Evolutionary conservation across 2,113 vertebrate genomes (phyloP), one percentile per base, ranked within the genome.

Genomic region (Etheostoma spectabile): DNA sequence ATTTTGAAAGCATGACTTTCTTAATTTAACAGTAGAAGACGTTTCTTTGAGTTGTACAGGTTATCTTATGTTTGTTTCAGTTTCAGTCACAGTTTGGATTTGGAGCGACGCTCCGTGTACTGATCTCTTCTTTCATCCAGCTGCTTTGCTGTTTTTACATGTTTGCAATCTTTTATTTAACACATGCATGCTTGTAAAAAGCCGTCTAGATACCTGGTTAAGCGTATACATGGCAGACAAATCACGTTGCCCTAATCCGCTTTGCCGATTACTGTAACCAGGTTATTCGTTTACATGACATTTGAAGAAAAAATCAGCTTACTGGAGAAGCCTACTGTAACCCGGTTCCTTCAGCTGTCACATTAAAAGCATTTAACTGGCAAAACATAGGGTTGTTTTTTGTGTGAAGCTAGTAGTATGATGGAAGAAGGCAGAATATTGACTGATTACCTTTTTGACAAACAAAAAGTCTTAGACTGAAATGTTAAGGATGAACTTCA

Each of bases 161-260:
- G 22, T 21, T 22, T 59, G 5, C 46, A 38, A 15, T 46, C 8
- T 60, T 51, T 49, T 22, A 8, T 24, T 19, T 74, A 67, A 8
- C 52, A 21, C 19, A 3, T 62, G 19, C 3, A 35, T 19, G 1
- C 4, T 56, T 15, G 49, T 55, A 38, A 69, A 38, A 69, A 55
- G 33, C 14, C 0, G 7, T 27, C 27, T 6, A 12, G 16, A 56
- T 24, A 46, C 10, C 30, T 2, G 15, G 21, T 62, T 16, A 35
- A 15, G 5, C 18, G 21, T 22, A 60, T 38, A 15, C 13, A 33
- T 59, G 15, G 57, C 24, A 22, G 19, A 38, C 11, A 74, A 63
- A 81, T 67, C 27, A 21, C 42, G 33, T 73, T 66, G 52, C 27
- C 35, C 22, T 45, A 46, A 71, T 71, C 65, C 65, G 66, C 33